phyloP scores from a whole-genome alignment of 2,797 vertebrate genomes.

The Liparis tanakae region DNA sequence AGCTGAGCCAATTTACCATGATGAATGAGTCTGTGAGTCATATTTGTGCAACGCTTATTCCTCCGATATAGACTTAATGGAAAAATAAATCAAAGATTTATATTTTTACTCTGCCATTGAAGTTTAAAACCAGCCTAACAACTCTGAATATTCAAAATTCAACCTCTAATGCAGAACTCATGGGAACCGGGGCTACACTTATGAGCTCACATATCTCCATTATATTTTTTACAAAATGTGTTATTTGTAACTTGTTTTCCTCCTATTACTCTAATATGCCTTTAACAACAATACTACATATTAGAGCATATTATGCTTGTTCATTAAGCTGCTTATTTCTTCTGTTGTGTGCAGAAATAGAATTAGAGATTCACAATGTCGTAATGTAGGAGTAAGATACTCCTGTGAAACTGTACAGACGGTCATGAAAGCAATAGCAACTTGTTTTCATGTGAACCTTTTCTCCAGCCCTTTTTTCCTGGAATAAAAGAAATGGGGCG shows the following conservation, averaged over 20 bases:
- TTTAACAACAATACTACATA: conserved; percentile 13
- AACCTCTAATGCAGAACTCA: not conserved
- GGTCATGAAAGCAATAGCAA: conserved; percentile 39
- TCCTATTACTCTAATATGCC: not conserved
- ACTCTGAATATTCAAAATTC: not conserved
- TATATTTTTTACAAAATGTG: not conserved
- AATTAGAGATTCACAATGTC: conserved; percentile 36
- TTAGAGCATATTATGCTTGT: conserved; percentile 28
- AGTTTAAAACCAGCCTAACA: not conserved
- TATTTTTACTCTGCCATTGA: conserved; percentile 2
- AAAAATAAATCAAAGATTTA: not conserved
- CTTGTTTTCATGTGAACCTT: conserved; percentile 44
- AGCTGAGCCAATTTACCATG: conserved; percentile 15
- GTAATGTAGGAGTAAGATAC: conserved; percentile 45
- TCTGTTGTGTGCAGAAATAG: conserved; percentile 47
- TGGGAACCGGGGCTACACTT: conserved; percentile 13
- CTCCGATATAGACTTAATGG: not conserved
- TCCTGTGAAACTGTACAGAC: conserved; percentile 40
- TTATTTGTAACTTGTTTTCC: not conserved
- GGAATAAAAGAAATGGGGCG: conserved; percentile 9
- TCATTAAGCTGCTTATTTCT: conserved; percentile 50
- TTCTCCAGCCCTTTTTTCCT: conserved; percentile 6
- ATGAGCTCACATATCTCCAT: conserved; percentile 6
- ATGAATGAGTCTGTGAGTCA: not conserved
- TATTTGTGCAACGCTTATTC: conserved; percentile 5